Percentiles rank a stretch among this genome's conserved stretches.
These are phyloP conservation scores for Lota lota DNA, from an alignment of 2,113 vertebrate genomes.

Conservation along the genomic window DNA sequence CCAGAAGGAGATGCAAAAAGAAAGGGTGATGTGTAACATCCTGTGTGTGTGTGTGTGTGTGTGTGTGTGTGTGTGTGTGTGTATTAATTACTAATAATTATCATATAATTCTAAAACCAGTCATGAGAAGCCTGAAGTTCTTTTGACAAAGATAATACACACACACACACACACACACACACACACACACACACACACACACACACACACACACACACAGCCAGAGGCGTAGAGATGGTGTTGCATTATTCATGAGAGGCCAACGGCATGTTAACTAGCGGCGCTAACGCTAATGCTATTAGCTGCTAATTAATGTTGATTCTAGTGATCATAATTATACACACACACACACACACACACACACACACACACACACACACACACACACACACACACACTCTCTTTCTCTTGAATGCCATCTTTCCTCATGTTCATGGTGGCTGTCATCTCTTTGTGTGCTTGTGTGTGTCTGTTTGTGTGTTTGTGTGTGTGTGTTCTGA, in stretches of 20 bases:
- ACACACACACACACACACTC: constrained; percentile 8
- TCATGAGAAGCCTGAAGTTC: constrained; percentile 70
- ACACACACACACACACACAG: constrained; percentile 66
- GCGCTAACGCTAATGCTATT: constrained; percentile 86
- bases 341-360: constrained; percentile 15
- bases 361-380: constrained; percentile 22
- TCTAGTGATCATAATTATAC: constrained; percentile 56
- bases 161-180: constrained; percentile 69
- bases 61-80: not conserved
- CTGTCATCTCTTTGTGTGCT: constrained; percentile 1
- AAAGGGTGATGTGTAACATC: not conserved
- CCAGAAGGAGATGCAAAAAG: not conserved
- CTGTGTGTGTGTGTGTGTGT: constrained; percentile 10
- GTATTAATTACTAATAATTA: constrained; percentile 69
- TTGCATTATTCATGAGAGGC: constrained; percentile 86
- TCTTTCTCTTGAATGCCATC: too few species aligned
- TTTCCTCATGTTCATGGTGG: not conserved
- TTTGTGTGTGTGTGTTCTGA: constrained; percentile 20
- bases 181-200: constrained; percentile 73
- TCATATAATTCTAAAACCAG: constrained; percentile 76
- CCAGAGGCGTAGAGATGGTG: constrained; percentile 38
- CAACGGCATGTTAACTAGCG: constrained; percentile 86
- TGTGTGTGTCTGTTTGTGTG: constrained; percentile 17
- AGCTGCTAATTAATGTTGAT: constrained; percentile 86
- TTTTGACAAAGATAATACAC: constrained; percentile 63